Evolutionary conservation across 2,113 vertebrate species (phyloP).

Genomic region (Tragulus kanchil): DNA sequence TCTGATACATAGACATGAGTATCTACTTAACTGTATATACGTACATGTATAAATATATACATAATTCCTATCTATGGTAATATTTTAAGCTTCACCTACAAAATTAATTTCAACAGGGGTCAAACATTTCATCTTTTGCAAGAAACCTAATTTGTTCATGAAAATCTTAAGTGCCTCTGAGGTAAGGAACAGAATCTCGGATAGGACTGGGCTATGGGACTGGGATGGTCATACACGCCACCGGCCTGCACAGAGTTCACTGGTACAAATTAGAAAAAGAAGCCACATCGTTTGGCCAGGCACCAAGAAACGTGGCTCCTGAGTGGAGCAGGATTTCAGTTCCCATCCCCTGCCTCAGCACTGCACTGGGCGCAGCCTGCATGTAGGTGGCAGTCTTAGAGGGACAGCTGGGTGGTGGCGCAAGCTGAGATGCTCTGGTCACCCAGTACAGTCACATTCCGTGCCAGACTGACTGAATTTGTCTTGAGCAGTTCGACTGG

Average conservation of each 20-base stretch:
- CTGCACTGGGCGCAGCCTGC: background rate
- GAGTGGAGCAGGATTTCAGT: background rate
- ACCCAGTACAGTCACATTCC: background rate
- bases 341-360: background rate
- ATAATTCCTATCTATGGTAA: background rate
- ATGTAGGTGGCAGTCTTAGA: background rate
- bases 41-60: background rate
- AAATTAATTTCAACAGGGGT: conserved; percentile 21
- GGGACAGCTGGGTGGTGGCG: background rate
- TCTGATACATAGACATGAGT: background rate
- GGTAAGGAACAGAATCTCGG: background rate
- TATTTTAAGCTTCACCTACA: conserved; percentile 18
- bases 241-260: background rate
- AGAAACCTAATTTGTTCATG: background rate
- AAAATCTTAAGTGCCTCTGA: background rate
- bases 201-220: background rate
- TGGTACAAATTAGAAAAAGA: background rate
- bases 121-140: conserved; percentile 22
- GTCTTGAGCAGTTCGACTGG: background rate
- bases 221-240: background rate
- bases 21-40: background rate
- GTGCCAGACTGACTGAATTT: background rate
- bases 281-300: background rate
- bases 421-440: background rate
- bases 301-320: background rate